Percentiles rank a stretch among this genome's conserved stretches.
phyloP scores from a whole-genome alignment of 2,797 vertebrate species.

The Petrocephalus schoutedeni region DNA sequence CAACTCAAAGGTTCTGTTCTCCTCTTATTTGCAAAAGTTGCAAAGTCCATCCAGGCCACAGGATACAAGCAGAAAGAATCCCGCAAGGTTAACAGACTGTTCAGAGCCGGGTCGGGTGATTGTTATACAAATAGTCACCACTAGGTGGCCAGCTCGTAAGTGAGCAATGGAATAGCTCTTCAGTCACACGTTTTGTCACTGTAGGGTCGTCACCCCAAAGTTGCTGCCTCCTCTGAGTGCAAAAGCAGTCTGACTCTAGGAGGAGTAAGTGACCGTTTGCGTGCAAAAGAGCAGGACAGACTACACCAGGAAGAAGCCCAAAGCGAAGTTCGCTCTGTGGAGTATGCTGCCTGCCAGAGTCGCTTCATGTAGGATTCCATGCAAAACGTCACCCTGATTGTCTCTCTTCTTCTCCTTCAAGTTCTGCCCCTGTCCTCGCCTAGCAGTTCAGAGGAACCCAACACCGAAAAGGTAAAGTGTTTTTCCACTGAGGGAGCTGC shows the following conservation, averaged over 20 bases:
- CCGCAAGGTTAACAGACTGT: slow-evolving; percentile 32
- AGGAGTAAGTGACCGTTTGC: slow-evolving; percentile 45
- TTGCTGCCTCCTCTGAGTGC: slow-evolving; percentile 48
- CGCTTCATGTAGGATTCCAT: not conserved
- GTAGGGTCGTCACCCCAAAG: not conserved
- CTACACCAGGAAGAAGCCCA: slow-evolving; percentile 60
- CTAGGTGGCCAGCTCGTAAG: not conserved
- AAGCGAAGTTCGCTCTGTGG: slow-evolving; percentile 58
- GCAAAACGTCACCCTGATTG: not conserved
- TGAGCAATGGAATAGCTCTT: not conserved
- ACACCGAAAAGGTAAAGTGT: slow-evolving; percentile 31
- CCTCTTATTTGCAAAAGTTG: slow-evolving; percentile 30
- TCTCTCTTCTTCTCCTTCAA: slow-evolving; percentile 30
- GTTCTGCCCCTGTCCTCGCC: slow-evolving; percentile 56
- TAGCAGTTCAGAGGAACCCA: slow-evolving; percentile 44
- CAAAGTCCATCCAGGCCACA: slow-evolving; percentile 30
- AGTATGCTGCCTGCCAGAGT: slow-evolving; percentile 45
- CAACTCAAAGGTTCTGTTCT: not conserved
- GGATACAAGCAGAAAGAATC: slow-evolving; percentile 18
- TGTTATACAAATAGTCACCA: not conserved
- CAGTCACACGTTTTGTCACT: not conserved
- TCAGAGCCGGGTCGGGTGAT: not conserved
- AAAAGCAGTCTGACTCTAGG: slow-evolving; percentile 39
- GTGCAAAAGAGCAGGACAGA: slow-evolving; percentile 19
- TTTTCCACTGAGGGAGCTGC: not conserved